These are phyloP conservation scores for Eubasilissa splendida DNA, from an alignment of 2,888 invertebrate genomes.

Conservation along the genomic window DNA sequence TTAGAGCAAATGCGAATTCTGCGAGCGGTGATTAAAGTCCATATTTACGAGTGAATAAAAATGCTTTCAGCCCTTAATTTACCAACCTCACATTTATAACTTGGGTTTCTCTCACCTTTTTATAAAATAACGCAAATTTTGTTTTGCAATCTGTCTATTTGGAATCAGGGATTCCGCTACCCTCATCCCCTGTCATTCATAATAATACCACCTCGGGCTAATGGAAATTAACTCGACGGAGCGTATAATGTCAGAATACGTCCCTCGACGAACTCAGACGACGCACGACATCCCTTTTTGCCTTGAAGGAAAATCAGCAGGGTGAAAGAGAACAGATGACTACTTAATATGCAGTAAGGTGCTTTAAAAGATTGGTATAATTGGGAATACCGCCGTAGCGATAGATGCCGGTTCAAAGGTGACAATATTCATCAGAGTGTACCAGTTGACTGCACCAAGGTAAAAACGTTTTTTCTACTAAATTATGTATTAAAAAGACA, in stretches of 20 bases:
- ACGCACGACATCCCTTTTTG: conserved; percentile 62
- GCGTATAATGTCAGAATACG: conserved; percentile 60
- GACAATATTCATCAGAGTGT: conserved; percentile 39
- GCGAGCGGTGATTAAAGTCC: too few relatives aligned
- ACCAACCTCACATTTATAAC: too few relatives aligned
- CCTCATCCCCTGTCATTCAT: conserved; percentile 54
- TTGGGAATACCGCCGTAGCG: conserved; percentile 73
- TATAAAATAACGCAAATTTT: neutral
- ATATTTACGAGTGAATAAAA: too few relatives aligned
- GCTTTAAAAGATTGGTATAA: conserved; percentile 71
- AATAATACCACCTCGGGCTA: conserved; percentile 64
- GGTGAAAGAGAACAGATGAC: conserved; percentile 1
- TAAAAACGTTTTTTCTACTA: too few relatives aligned
- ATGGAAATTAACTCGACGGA: conserved; percentile 69
- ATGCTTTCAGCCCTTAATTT: too few relatives aligned
- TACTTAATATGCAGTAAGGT: conserved; percentile 41
- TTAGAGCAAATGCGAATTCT: too few relatives aligned
- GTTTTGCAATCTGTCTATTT: conserved; percentile 32
- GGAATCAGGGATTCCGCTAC: conserved; percentile 32
- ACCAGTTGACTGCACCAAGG: too few relatives aligned
- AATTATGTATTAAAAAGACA: too few relatives aligned
- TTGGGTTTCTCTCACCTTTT: too few relatives aligned
- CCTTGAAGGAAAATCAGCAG: conserved; percentile 59
- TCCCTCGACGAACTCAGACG: conserved; percentile 8
- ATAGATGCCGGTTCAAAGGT: conserved; percentile 45